Evolutionary conservation across 2,113 vertebrate genomes (phyloP).

Genomic region (Chaenocephalus aceratus): DNA sequence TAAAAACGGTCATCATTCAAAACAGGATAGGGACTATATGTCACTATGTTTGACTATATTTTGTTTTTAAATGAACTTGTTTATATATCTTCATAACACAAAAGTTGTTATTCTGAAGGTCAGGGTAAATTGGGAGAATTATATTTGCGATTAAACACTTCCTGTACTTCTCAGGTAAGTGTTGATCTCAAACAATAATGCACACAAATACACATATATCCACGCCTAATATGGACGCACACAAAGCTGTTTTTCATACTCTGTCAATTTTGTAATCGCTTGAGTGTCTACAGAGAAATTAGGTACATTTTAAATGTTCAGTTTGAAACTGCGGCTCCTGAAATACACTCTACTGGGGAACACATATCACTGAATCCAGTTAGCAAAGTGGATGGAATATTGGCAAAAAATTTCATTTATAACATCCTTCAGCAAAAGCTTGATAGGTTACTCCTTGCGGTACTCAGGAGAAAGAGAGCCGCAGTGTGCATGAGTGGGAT

Average conservation of each 20-base stretch:
- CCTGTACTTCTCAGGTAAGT: conserved; percentile 26
- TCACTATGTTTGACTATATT: not conserved
- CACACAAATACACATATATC: conserved; percentile 29
- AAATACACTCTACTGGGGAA: conserved; percentile 50
- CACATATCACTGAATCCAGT: conserved; percentile 92
- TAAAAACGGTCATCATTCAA: not conserved
- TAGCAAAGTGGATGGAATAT: conserved; percentile 91
- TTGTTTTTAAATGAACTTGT: conserved; percentile 16
- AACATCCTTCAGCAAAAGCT: conserved; percentile 99
- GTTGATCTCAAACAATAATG: conserved; percentile 27
- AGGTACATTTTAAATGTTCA: conserved; percentile 26
- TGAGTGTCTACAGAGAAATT: conserved; percentile 28
- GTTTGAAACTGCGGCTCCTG: conserved; percentile 22
- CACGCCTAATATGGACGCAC: conserved; percentile 24
- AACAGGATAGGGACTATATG: not conserved
- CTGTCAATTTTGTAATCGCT: conserved; percentile 38
- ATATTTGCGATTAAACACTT: conserved; percentile 10
- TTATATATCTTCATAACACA: too few relatives aligned
- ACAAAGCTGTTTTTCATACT: conserved; percentile 34
- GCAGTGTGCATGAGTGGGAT: conserved; percentile 81
- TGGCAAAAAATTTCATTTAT: conserved; percentile 96
- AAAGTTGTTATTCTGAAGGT: not conserved
- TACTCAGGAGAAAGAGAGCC: conserved; percentile 86
- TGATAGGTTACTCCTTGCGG: conserved; percentile 97
- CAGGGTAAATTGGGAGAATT: not conserved